These are phyloP conservation scores for Pangasius djambal DNA, from an alignment of 2,797 vertebrate genomes.

Conservation along the genomic window DNA sequence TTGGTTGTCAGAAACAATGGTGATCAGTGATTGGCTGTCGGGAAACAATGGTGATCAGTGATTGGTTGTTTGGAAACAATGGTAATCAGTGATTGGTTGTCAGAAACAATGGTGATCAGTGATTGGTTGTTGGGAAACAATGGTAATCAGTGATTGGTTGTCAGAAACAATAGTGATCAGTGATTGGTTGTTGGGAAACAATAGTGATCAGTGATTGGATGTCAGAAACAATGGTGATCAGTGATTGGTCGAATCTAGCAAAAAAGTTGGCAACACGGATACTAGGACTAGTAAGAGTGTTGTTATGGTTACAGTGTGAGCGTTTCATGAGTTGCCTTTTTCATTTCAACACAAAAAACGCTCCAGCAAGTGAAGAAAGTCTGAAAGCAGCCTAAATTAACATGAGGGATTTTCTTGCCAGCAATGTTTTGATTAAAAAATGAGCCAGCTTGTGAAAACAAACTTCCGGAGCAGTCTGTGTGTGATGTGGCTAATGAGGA, in stretches of 20 bases:
- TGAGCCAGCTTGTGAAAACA: not conserved
- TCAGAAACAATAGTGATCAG: not conserved
- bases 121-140: too few species aligned
- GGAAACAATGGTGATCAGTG: not conserved
- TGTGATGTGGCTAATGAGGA: not conserved
- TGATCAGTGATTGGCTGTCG: not conserved
- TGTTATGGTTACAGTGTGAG: not conserved
- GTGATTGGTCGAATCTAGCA: not conserved
- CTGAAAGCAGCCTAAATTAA: not conserved
- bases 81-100: not conserved
- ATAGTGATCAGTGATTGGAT: not conserved
- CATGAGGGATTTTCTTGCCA: not conserved
- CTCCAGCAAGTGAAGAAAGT: not conserved
- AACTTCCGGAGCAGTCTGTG: not conserved
- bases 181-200: not conserved
- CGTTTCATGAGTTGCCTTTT: not conserved
- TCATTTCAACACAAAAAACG: not conserved
- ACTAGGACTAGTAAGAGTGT: not conserved
- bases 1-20: not conserved
- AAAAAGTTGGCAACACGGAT: not conserved
- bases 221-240: too few species aligned
- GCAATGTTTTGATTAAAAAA: not conserved
- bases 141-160: not conserved
- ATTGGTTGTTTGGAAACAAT: not conserved
- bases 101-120: not conserved